Conservation (phyloP, 2,797 vertebrate species). For the Falco concolor region DNA sequence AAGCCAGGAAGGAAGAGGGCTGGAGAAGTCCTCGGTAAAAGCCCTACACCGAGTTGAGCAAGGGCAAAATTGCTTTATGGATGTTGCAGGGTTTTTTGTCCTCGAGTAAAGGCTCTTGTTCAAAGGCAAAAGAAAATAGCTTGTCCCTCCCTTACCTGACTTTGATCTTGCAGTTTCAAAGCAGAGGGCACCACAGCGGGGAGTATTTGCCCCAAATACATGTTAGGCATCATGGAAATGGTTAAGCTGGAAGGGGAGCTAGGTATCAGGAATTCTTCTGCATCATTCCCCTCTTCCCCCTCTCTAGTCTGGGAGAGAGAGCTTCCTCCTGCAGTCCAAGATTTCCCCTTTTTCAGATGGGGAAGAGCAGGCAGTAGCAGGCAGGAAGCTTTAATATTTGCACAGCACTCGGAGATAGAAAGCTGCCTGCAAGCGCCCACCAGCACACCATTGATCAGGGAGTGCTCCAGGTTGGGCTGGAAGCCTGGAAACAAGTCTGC, state of each 20-base stretch:
- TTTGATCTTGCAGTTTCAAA: background rate
- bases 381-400: background rate
- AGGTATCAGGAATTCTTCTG: background rate
- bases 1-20: background rate
- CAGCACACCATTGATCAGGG: background rate
- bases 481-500: background rate
- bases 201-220: background rate
- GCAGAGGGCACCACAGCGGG: background rate
- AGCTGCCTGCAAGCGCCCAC: conserved; percentile 17
- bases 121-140: background rate
- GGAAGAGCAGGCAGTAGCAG: background rate
- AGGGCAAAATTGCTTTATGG: background rate
- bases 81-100: background rate
- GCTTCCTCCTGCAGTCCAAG: background rate
- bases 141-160: background rate
- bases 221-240: background rate
- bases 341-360: background rate
- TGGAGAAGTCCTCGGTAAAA: background rate
- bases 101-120: background rate
- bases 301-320: background rate
- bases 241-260: background rate
- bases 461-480: background rate
- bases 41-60: background rate
- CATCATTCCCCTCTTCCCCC: background rate
- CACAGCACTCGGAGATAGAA: background rate